These are phyloP conservation scores for Corythornis vintsioides DNA, from an alignment of 2,113 vertebrate species.

Conservation along the genomic window DNA sequence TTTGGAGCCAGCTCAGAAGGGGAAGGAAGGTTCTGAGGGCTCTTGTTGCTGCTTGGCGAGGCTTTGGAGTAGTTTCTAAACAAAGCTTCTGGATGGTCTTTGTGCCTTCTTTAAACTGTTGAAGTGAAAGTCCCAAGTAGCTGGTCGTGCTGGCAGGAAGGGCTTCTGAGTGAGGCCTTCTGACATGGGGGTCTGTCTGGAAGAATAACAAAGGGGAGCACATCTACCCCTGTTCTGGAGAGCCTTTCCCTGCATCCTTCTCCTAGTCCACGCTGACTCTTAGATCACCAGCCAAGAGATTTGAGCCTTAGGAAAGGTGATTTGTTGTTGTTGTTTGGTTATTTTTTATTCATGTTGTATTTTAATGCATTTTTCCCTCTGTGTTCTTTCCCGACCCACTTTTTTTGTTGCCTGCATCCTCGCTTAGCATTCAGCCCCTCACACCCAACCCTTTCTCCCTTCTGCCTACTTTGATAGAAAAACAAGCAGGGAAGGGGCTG, in stretches of 20 bases:
- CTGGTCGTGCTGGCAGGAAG: neutral
- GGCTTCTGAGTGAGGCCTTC: neutral
- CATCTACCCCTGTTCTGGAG: fast-evolving
- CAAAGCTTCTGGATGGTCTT: neutral
- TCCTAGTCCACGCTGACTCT: neutral
- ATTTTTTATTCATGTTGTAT: neutral
- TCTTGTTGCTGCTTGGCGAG: neutral
- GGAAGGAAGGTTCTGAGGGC: neutral
- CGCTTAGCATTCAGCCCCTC: neutral
- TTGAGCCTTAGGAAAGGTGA: neutral
- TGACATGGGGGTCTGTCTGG: neutral
- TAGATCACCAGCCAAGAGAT: neutral
- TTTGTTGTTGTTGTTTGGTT: neutral
- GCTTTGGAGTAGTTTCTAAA: neutral
- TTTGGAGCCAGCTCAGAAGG: neutral
- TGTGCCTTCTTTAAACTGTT: neutral
- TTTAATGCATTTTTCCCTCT: neutral
- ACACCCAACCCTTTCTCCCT: neutral
- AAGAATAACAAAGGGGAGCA: neutral
- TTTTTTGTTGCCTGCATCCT: neutral
- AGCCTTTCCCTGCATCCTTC: neutral
- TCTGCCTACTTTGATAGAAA: neutral
- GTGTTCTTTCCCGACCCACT: fast-evolving
- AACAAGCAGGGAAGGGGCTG: neutral
- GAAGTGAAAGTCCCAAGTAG: neutral